Conservation (phyloP, 2,797 vertebrate species). For the Rhadinocentrus ornatus region DNA sequence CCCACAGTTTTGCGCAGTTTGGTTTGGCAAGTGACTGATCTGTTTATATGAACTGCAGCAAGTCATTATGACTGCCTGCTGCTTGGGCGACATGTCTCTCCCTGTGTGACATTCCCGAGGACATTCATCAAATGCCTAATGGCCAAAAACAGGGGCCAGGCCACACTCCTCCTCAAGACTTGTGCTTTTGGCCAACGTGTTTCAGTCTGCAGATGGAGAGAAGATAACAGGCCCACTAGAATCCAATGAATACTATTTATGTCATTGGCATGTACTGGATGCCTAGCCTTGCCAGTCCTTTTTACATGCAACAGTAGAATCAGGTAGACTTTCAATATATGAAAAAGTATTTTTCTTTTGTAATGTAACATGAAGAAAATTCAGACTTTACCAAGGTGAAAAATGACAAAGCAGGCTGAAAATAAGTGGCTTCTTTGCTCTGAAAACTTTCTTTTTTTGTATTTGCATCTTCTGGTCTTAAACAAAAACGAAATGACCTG, state of each 20-base stretch:
- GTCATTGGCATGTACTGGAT: slow-evolving; percentile 36
- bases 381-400: too few species aligned
- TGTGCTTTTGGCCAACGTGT: slow-evolving; percentile 46
- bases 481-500: too few species aligned
- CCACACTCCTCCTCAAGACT: slow-evolving; percentile 44
- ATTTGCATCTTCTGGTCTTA: too few species aligned
- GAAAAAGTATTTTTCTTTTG: too few species aligned
- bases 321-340: not conserved
- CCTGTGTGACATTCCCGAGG: slow-evolving; percentile 48
- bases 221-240: slow-evolving; percentile 57
- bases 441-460: too few species aligned
- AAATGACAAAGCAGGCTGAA: too few species aligned
- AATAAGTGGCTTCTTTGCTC: too few species aligned
- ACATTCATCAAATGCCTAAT: slow-evolving; percentile 74
- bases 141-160: slow-evolving; percentile 63
- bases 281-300: slow-evolving; percentile 12
- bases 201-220: slow-evolving; percentile 63
- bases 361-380: too few species aligned
- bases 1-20: slow-evolving; percentile 50
- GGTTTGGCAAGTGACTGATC: slow-evolving; percentile 62
- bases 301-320: not conserved
- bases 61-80: slow-evolving; percentile 60
- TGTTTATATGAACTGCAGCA: slow-evolving; percentile 65
- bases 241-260: slow-evolving; percentile 62
- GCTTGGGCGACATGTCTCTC: slow-evolving; percentile 48